Conservation (phyloP, 2,113 vertebrate genomes). For the Tyto alba region DNA sequence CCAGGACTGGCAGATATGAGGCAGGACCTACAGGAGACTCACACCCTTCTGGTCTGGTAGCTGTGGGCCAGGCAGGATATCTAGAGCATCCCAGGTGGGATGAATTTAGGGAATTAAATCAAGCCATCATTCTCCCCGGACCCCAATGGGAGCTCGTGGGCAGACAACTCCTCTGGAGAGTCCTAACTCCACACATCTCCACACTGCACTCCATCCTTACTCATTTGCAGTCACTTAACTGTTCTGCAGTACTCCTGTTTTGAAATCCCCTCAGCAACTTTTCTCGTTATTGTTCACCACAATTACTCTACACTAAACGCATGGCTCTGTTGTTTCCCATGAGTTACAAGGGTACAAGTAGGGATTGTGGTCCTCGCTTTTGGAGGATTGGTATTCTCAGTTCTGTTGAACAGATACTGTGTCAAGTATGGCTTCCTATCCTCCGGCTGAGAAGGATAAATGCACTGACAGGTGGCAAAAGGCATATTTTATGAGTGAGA, state of each 20-base stretch:
- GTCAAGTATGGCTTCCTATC: not conserved
- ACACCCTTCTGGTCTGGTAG: not conserved
- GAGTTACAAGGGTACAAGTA: not conserved
- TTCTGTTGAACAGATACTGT: not conserved
- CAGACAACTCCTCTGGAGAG: not conserved
- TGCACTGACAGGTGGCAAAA: not conserved
- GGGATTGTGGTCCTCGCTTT: not conserved
- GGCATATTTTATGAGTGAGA: not conserved
- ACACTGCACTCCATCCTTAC: not conserved
- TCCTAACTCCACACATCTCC: not conserved
- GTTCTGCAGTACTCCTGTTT: not conserved
- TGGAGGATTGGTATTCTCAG: not conserved
- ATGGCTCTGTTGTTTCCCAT: not conserved
- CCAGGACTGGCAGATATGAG: too few species aligned
- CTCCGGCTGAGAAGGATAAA: not conserved
- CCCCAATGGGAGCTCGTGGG: not conserved
- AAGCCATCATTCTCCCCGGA: not conserved
- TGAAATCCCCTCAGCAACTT: not conserved
- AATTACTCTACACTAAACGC: not conserved
- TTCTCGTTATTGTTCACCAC: rapidly evolving
- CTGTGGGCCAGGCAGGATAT: not conserved
- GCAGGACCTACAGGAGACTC: not conserved
- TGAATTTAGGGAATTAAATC: not conserved
- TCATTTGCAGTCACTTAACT: not conserved
- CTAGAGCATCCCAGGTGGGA: not conserved